These are phyloP conservation scores for Hoplodrina blanda DNA, from an alignment of 2,888 invertebrate genomes.

Conservation along the genomic window DNA sequence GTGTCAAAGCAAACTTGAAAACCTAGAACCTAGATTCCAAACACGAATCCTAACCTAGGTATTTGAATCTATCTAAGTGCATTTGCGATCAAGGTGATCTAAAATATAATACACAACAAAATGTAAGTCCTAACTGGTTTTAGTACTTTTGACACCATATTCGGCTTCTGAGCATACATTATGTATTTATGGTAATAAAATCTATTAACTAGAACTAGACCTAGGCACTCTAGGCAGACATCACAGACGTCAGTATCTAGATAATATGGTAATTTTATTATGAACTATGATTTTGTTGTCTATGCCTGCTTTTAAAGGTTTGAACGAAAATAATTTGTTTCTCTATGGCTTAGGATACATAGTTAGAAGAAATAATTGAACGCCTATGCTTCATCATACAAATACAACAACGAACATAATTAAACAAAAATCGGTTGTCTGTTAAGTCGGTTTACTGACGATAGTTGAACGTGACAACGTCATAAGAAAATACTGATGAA, in stretches of 20 bases:
- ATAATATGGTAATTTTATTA: conserved; percentile 33
- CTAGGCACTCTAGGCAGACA: conserved; percentile 33
- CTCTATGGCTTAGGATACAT: neutral
- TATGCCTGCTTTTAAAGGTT: conserved; percentile 2
- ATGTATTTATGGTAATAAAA: conserved; percentile 54
- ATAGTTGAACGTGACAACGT: no score
- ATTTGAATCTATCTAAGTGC: conserved; percentile 45
- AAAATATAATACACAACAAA: conserved; percentile 35
- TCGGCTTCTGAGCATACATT: conserved; percentile 38
- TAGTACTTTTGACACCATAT: conserved; percentile 54
- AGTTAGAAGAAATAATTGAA: no score
- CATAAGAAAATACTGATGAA: no score
- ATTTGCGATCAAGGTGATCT: conserved; percentile 58
- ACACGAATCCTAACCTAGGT: conserved; percentile 52
- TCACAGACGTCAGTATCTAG: conserved; percentile 43
- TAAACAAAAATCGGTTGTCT: no score
- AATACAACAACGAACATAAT: neutral
- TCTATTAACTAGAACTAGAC: conserved; percentile 52
- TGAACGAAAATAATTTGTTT: neutral
- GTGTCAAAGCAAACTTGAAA: conserved; percentile 31
- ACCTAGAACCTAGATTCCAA: conserved; percentile 35
- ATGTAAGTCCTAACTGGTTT: conserved; percentile 26
- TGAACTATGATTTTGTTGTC: conserved; percentile 19
- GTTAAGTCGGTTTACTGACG: no score
- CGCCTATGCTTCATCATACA: no score